Base-by-base conservation (phyloP, 2,113 vertebrate genomes). In the Phrynocephalus versicolor region DNA sequence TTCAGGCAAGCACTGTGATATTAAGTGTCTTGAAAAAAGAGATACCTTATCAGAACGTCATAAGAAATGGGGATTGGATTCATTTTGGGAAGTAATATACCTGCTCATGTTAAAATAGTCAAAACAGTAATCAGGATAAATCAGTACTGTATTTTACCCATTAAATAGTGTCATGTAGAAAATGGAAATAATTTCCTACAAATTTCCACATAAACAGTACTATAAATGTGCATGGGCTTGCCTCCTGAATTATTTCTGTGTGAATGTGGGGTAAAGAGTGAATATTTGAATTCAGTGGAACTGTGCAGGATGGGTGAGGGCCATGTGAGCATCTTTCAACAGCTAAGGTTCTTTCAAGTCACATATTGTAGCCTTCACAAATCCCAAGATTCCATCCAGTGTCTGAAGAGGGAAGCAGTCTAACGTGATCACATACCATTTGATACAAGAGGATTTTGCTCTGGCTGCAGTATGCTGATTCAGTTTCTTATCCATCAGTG, bases 1-100 rank as follows among this genome's bases (percentile, higher is more conserved):
- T 95, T 85, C 88, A 97, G 96, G 95, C 33, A 87, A 87, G 27
- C 51, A 33, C 41, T 96, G 95, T 85, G 93, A 88, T 70, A 95
- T 96, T 69, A 90, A 45, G 5, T 93, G 82, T 85, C 92, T 97
- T 69, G 90, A 97, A 70, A 91, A 92, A 45, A 84, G 67, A 0
- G 73, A 96, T 74, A 84, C 41, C 51, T 91, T 96, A 73, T 87
- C 93, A 2, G 94, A 96, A 6, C 62, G 0, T 75, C 93, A 93
- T 37, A 95, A 82, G 76, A 60, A 73, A 0, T 96, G 95, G 95
- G 96, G 95, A 62, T 69, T 97, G 37, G 95, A 96, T 92, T 96
- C 79, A 90, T 77, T 96, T 72, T 77, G 95, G 73, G 95, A 96
- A 74, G 92, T 93, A 10, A 78, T 97, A 0, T 95, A 96, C 89